Percentiles rank a stretch among this genome's conserved stretches.
These are phyloP conservation scores for Sinopyrophorus schimmeli DNA, from an alignment of 2,888 invertebrate species.

Conservation along the genomic window DNA sequence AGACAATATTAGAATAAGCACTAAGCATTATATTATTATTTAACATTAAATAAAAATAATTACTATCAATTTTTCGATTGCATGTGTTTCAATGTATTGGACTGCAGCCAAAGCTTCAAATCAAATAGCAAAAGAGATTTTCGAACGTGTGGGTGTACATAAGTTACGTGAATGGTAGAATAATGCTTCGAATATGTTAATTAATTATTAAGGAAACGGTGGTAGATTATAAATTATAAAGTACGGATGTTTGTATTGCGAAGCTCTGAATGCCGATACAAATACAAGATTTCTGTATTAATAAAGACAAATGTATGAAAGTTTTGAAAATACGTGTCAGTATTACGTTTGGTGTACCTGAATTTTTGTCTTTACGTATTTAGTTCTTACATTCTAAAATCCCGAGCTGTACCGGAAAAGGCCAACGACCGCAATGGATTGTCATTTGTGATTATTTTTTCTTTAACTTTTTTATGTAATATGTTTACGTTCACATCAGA, in stretches of 20 bases:
- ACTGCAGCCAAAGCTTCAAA: too few relatives aligned
- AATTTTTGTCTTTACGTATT: constrained; percentile 30
- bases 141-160: too few relatives aligned
- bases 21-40: too few relatives aligned
- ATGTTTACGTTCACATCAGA: constrained; percentile 35
- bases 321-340: constrained; percentile 41
- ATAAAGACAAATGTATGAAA: constrained; percentile 37
- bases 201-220: constrained; percentile 5
- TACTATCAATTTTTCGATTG: too few relatives aligned
- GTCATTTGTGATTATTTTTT: constrained; percentile 38
- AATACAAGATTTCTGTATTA: constrained; percentile 23
- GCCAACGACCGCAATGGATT: constrained; percentile 37
- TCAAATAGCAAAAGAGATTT: too few relatives aligned
- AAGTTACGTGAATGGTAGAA: too few relatives aligned
- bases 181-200: too few relatives aligned
- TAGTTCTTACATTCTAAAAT: constrained; percentile 34
- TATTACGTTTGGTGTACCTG: constrained; percentile 33
- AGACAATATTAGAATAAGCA: too few relatives aligned
- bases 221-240: constrained; percentile 1
- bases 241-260: constrained; percentile 6
- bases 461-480: constrained; percentile 35
- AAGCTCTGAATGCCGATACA: constrained; percentile 10
- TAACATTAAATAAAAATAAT: too few relatives aligned
- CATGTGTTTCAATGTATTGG: too few relatives aligned
- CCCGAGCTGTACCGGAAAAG: constrained; percentile 34